Conservation (phyloP, 2,797 vertebrate species). For the Gymnoscopelus braueri region DNA sequence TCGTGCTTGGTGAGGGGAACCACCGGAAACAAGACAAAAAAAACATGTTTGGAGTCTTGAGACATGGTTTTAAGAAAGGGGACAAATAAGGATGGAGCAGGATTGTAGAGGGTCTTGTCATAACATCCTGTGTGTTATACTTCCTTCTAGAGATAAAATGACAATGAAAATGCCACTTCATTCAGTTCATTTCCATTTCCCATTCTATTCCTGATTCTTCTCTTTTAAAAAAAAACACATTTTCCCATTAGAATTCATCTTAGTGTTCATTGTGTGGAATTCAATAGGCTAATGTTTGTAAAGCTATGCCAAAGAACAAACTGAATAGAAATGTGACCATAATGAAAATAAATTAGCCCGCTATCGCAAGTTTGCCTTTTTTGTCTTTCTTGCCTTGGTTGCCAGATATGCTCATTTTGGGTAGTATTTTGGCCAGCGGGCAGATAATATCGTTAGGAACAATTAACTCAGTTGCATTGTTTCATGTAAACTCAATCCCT, state of each 20-base stretch:
- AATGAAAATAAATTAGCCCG: constrained; percentile 51
- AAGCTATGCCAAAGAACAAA: constrained; percentile 19
- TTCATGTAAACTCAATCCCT: constrained; percentile 61
- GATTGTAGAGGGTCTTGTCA: not conserved
- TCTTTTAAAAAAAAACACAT: not conserved
- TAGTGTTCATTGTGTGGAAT: constrained; percentile 20
- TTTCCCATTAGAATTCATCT: constrained; percentile 9
- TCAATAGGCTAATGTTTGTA: constrained; percentile 9
- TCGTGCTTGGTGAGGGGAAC: constrained; percentile 1
- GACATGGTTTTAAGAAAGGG: constrained; percentile 38
- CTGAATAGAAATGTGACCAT: constrained; percentile 38
- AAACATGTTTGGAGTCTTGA: constrained; percentile 4
- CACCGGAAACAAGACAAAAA: constrained; percentile 38
- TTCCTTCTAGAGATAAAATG: not conserved
- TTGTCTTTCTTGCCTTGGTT: constrained; percentile 49
- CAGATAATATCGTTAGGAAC: constrained; percentile 71
- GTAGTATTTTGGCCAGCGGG: constrained; percentile 62
- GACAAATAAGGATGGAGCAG: constrained; percentile 1
- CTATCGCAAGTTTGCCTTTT: constrained; percentile 48
- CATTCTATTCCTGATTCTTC: not conserved
- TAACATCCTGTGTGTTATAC: not conserved
- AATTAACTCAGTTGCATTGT: constrained; percentile 68
- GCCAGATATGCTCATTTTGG: constrained; percentile 73
- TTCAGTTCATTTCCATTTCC: not conserved
- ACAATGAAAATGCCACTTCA: not conserved